Conservation (phyloP, 2,797 vertebrate genomes). For the Mycteria americana region DNA sequence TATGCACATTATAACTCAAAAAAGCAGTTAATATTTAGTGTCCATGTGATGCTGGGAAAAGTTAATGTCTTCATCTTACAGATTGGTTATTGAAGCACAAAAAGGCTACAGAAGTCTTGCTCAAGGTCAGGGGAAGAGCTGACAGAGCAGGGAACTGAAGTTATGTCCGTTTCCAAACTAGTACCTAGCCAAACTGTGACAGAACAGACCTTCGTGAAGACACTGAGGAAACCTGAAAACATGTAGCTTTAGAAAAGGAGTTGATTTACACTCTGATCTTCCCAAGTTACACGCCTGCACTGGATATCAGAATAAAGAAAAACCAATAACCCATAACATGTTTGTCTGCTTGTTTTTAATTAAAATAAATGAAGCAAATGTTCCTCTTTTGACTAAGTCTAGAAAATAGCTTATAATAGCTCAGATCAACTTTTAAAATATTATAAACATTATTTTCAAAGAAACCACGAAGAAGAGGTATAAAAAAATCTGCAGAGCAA, state of each 20-base stretch:
- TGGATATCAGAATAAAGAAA: background rate
- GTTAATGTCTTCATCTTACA: background rate
- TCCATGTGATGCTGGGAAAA: background rate
- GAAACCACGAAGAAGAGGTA: background rate
- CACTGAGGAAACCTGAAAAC: background rate
- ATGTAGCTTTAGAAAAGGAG: background rate
- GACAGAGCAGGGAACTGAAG: background rate
- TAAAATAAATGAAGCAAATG: background rate
- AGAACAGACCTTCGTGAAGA: background rate
- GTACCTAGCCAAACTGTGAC: background rate
- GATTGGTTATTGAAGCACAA: background rate
- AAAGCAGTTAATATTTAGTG: conserved; percentile 51
- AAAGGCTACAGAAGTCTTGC: background rate
- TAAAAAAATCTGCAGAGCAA: background rate
- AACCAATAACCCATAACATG: background rate
- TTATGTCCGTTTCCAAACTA: background rate
- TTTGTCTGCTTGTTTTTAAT: background rate
- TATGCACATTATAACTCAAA: background rate
- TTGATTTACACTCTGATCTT: background rate
- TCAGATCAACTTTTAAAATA: background rate
- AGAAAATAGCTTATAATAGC: background rate
- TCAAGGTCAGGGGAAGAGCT: background rate
- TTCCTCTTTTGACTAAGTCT: background rate
- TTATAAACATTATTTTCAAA: background rate
- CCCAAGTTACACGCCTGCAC: rapidly evolving